Percentiles rank a stretch among this genome's conserved stretches.
Evolutionary conservation across 2,113 vertebrate species (phyloP).

Genomic region (Menidia beryllina): DNA sequence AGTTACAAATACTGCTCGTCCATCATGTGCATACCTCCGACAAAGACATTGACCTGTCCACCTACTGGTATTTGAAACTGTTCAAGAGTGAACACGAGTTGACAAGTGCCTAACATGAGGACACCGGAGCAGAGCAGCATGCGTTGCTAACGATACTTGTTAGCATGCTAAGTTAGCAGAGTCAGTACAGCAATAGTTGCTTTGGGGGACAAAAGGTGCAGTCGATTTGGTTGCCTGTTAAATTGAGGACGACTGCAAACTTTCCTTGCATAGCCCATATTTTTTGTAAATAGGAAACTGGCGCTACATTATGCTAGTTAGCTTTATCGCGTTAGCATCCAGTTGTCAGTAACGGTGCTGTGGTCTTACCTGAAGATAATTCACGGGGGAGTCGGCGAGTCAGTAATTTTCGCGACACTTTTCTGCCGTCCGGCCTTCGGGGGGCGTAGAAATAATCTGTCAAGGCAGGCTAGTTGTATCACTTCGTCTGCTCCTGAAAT

Average conservation of each 20-base stretch:
- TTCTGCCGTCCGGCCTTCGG: not conserved
- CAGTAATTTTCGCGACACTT: not conserved
- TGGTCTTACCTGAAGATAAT: constrained; percentile 61
- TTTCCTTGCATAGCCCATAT: not conserved
- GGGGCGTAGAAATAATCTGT: not conserved
- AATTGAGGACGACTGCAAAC: not conserved
- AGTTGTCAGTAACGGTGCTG: constrained; percentile 14
- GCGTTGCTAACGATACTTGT: constrained; percentile 23
- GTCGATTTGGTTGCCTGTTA: not conserved
- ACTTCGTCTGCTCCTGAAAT: constrained; percentile 3
- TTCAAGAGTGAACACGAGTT: not conserved
- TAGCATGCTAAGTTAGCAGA: constrained; percentile 43
- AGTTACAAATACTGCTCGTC: not conserved
- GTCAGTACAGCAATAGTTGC: not conserved
- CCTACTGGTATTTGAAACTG: fast-evolving
- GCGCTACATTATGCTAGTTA: constrained; percentile 51
- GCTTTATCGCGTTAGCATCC: constrained; percentile 41
- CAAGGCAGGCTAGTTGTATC: not conserved
- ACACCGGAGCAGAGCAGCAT: not conserved
- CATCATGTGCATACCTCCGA: fast-evolving
- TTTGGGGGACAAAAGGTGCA: fast-evolving
- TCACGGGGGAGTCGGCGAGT: constrained; percentile 3
- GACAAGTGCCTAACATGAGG: not conserved
- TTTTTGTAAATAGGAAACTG: not conserved
- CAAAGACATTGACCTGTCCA: fast-evolving